Evolutionary conservation across 2,888 invertebrate genomes (phyloP).

Genomic region (Falcaria lacertinaria): DNA sequence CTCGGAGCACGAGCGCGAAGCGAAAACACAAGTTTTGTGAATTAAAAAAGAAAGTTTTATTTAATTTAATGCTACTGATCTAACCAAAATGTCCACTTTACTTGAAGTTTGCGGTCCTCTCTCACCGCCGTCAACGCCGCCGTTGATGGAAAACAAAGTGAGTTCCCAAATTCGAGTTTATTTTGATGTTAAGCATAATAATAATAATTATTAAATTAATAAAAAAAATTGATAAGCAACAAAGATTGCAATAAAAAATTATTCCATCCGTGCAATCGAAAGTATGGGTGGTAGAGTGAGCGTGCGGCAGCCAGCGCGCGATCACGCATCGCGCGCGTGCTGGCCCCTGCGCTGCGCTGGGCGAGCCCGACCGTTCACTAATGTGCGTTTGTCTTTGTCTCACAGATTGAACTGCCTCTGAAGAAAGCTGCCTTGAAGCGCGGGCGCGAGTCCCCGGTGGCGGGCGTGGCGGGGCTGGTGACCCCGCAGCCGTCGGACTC

Average conservation of each 20-base stretch:
- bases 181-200: conserved; percentile 12
- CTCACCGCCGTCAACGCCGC: conserved; percentile 87
- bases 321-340: conserved; percentile 70
- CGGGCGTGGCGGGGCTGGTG: conserved; percentile 72
- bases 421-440: conserved; percentile 65
- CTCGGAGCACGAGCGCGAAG: conserved; percentile 40
- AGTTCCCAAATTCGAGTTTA: conserved; percentile 38
- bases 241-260: conserved; percentile 18
- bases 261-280: conserved; percentile 60
- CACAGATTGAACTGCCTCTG: conserved; percentile 65
- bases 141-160: conserved; percentile 80
- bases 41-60: conserved; percentile 70
- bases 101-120: conserved; percentile 77
- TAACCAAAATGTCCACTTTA: conserved; percentile 63
- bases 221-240: too few relatives aligned
- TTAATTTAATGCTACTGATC: conserved; percentile 54
- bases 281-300: conserved; percentile 44
- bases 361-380: conserved; percentile 63
- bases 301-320: conserved; percentile 30
- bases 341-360: conserved; percentile 22
- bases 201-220: conserved; percentile 9
- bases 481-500: conserved; percentile 94
- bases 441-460: conserved; percentile 50
- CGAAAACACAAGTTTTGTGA: conserved; percentile 65
- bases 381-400: conserved; percentile 64